Evolutionary conservation across 2,797 vertebrate species (phyloP), one percentile per base, ranked within the genome.

Genomic region (Parotocinclus haroldoi): DNA sequence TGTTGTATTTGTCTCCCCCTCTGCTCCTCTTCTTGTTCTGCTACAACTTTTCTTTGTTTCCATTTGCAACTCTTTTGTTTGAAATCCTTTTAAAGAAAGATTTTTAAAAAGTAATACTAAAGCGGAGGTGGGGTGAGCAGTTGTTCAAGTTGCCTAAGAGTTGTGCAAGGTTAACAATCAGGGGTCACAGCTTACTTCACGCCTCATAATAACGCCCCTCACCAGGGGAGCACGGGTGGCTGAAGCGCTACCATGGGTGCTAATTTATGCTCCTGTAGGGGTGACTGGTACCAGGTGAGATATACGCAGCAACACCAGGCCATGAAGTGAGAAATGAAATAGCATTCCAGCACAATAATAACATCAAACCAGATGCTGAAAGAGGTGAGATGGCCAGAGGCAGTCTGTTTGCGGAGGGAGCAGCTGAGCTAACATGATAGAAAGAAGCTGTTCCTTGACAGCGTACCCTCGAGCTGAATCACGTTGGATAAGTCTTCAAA

Each of bases 241-340:
- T 54, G 44, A 78, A 83, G 63, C 37, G 68, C 55, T 57, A 76
- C 83, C 73, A 75, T 42, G 71, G 84, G 89, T 50, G 87, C 75
- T 89, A 90, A 90, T 89, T 89, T 91, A 91, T 91, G 81, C 82
- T 75, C 72, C 78, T 81, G 81, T 79, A 76, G 62, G 78, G 80
- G 84, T 74, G 60, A 77, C 79, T 76, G 71, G 80, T 77, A 76
- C 76, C 74, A 84, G 76, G 82, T 80, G 76, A 58, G 27, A 75
- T 77, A 84, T 82, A 84, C 81, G 44, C 51, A 14, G 49, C 57
- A 77, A 82, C 80, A 83, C 83, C 79, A 75, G 13, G 27, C 18
- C 18, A 73, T 79, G 83, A 89, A 82, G 84, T 88, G 86, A 82
- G 86, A 88, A 64, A 83, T 82, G 74, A 82, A 78, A 81, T 81